Percentiles rank a stretch among this genome's conserved stretches.
Conservation (phyloP, 2,888 invertebrate species). For the Anarsia innoxiella region DNA sequence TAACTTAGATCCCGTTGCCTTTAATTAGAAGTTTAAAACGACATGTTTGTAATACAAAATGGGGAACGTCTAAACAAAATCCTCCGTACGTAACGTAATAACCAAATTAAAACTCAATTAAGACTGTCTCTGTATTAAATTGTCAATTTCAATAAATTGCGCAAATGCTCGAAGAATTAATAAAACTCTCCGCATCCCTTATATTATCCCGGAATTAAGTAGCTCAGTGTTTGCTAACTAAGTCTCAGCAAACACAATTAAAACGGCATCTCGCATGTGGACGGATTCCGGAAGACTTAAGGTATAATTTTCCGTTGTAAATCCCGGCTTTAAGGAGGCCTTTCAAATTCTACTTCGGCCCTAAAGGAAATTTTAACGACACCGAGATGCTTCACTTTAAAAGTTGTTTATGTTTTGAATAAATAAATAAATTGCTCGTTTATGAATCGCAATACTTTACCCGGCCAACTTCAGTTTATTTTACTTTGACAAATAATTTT, state of each 20-base stretch:
- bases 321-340: conserved; percentile 47
- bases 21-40: no score
- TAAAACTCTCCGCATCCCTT: conserved; percentile 29
- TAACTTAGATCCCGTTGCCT: no score
- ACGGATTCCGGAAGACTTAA: conserved; percentile 48
- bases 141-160: conserved; percentile 1
- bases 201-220: conserved; percentile 43
- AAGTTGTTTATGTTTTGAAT: conserved; percentile 19
- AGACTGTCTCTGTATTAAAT: conserved; percentile 3
- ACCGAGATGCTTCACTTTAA: conserved; percentile 19
- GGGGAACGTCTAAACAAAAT: no score
- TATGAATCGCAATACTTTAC: no score
- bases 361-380: conserved; percentile 41
- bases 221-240: conserved; percentile 52
- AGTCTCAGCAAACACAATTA: conserved; percentile 64
- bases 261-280: conserved; percentile 59
- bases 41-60: no score
- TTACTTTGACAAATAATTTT: no score
- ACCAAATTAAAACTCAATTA: not conserved
- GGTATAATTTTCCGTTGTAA: conserved; percentile 57
- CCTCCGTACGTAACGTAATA: no score
- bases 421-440: conserved; percentile 18
- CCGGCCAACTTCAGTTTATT: no score
- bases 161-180: conserved; percentile 27
- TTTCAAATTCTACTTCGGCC: conserved; percentile 38